A percentile compares a stretch with the other conserved stretches of the same genome.
Conservation (phyloP, 2,797 vertebrate genomes). For the Varecia variegata region DNA sequence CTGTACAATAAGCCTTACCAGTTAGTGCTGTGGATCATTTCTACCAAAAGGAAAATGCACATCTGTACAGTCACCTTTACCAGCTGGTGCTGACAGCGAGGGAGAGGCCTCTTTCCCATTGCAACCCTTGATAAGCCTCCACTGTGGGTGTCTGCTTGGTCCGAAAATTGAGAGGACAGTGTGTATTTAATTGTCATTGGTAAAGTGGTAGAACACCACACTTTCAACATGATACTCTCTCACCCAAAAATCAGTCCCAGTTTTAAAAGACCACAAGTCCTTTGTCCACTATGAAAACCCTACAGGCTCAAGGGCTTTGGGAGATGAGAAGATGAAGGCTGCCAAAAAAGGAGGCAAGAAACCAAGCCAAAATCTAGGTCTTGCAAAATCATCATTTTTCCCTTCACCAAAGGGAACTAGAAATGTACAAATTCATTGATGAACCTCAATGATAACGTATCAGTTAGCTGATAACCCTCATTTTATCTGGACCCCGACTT, state of each 20-base stretch:
- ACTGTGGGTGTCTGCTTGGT: slow-evolving; percentile 77
- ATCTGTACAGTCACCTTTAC: slow-evolving; percentile 84
- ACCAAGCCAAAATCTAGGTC: slow-evolving; percentile 76
- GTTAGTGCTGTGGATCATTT: slow-evolving; percentile 84
- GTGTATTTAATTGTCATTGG: slow-evolving; percentile 52
- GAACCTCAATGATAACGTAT: slow-evolving; percentile 76
- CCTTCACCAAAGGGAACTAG: slow-evolving; percentile 79
- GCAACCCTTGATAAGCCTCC: slow-evolving; percentile 80
- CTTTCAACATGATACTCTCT: slow-evolving; percentile 59
- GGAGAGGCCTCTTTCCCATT: slow-evolving; percentile 64
- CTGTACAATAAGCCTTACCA: slow-evolving; percentile 91
- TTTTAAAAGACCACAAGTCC: slow-evolving; percentile 66
- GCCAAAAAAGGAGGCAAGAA: slow-evolving; percentile 73
- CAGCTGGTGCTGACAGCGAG: slow-evolving; percentile 80
- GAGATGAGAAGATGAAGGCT: slow-evolving; percentile 71
- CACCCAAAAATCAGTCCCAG: slow-evolving; percentile 37
- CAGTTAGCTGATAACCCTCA: slow-evolving; percentile 77
- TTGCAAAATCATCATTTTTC: slow-evolving; percentile 72
- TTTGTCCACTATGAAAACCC: slow-evolving; percentile 70
- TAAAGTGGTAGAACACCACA: slow-evolving; percentile 56
- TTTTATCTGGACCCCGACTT: slow-evolving; percentile 71
- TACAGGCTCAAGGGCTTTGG: slow-evolving; percentile 73
- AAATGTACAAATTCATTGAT: slow-evolving; percentile 79
- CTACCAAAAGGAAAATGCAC: slow-evolving; percentile 85
- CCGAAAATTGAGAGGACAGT: slow-evolving; percentile 81